Percentiles rank a stretch among this genome's conserved stretches.
Evolutionary conservation across 2,797 vertebrate species (phyloP).

Genomic region (Acanthurus lineatus): DNA sequence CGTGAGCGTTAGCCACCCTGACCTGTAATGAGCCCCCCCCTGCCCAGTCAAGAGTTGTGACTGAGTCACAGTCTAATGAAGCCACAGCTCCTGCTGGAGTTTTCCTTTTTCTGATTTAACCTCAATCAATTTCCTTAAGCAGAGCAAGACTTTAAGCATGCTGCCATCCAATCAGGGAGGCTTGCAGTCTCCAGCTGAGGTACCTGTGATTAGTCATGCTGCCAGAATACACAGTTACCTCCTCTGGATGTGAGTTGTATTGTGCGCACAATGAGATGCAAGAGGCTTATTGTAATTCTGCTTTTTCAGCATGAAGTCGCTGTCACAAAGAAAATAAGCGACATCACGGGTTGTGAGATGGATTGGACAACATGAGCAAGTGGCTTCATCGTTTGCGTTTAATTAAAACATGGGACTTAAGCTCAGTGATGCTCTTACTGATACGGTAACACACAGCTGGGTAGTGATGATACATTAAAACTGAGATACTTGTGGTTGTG

Average conservation of each 20-base stretch:
- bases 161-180: constrained; percentile 54
- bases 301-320: background rate
- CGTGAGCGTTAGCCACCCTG: constrained; percentile 7
- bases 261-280: constrained; percentile 31
- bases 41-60: constrained; percentile 19
- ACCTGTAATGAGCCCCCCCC: constrained; percentile 11
- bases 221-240: constrained; percentile 29
- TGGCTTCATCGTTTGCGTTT: background rate
- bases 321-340: background rate
- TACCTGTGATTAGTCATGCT: constrained; percentile 35
- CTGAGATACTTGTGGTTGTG: background rate
- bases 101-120: constrained; percentile 30
- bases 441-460: background rate
- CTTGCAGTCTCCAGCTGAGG: constrained; percentile 51
- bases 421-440: background rate
- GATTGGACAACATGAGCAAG: background rate
- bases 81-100: constrained; percentile 10
- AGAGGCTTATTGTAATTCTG: constrained; percentile 3
- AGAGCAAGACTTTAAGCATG: constrained; percentile 10
- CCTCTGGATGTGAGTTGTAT: constrained; percentile 17
- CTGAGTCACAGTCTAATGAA: background rate
- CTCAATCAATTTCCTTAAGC: constrained; percentile 29
- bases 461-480: background rate
- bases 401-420: background rate
- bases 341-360: background rate